Evolutionary conservation across 2,113 vertebrate genomes (phyloP), one percentile per base, ranked within the genome.

Genomic region (Peromyscus polionotus): DNA sequence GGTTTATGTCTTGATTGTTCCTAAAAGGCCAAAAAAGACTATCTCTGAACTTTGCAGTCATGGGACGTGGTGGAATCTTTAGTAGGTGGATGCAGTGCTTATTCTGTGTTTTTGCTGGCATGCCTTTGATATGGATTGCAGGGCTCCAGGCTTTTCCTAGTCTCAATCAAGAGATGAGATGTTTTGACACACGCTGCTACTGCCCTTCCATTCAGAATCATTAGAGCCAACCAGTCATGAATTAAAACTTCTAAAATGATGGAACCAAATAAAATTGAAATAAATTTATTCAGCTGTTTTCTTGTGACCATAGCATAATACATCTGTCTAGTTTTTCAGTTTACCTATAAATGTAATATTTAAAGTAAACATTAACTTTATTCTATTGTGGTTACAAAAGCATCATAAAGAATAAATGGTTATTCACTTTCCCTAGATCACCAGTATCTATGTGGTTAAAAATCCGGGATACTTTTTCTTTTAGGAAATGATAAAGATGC

Each of bases 271-370:
- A 73, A 63, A 48, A 7, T 80, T 54, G 45, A 59, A 28, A 48
- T 88, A 45, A 59, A 67, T 70, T 48, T 24, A 39, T 24, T 94
- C n/a, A n/a, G 14, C 7, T 89, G 14, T 39, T 72, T 80, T 81
- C 28, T 94, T 81, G 36, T 1, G 28, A 16, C 9, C 36, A 48
- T 33, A 72, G 31, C 13, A 22, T 45, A 80, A 81, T 24, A 81
- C 28, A 36, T 88, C 5, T 90, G 1, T 67, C 12, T 94, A 76
- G 65, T 93, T 94, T 92, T 80, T 95, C 85, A 90, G 51, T 92
- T 96, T 16, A 12, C 9, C 7, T 89, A 24, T 0, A 93, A 61
- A 1, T 84, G 2, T 91, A 48, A 5, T 70, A 76, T 89, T 88
- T 67, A 45, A 85, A 75, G 13, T 85, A 91, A 92, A 72, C 88